Conservation (phyloP, 2,113 vertebrate genomes). For the Coreoperca whiteheadi region DNA sequence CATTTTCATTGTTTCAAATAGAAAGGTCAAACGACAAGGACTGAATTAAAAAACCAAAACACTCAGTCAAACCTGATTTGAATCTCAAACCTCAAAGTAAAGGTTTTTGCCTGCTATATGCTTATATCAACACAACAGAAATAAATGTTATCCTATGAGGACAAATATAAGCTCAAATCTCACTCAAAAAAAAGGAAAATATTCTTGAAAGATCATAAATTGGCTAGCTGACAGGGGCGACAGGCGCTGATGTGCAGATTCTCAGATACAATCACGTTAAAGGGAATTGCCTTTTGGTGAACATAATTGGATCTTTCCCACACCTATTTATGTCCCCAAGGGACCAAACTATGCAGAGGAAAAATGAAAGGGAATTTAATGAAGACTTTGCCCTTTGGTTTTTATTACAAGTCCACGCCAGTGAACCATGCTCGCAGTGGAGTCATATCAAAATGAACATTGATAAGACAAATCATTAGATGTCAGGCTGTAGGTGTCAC, state of each 20-base stretch:
- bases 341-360: conserved; percentile 54
- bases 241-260: conserved; percentile 68
- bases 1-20: conserved; percentile 40
- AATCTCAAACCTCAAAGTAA: conserved; percentile 6
- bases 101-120: not conserved
- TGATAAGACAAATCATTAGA: conserved; percentile 10
- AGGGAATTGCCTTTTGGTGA: conserved; percentile 75
- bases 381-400: conserved; percentile 46
- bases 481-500: conserved; percentile 5
- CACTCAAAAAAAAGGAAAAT: not conserved
- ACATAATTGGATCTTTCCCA: conserved; percentile 80
- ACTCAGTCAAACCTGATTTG: conserved; percentile 4
- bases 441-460: conserved; percentile 34
- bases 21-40: conserved; percentile 54
- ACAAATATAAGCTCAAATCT: conserved; percentile 54
- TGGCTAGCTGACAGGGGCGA: conserved; percentile 46
- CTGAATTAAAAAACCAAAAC: conserved; percentile 23
- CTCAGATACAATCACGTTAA: conserved; percentile 77
- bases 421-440: conserved; percentile 22
- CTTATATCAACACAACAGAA: conserved; percentile 5
- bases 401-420: conserved; percentile 34
- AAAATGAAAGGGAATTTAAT: conserved; percentile 60
- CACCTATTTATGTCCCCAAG: conserved; percentile 70
- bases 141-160: conserved; percentile 24
- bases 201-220: conserved; percentile 50